Evolutionary conservation across 2,888 invertebrate species (phyloP), one percentile per base, ranked within the genome.

Genomic region (Villa cingulata): DNA sequence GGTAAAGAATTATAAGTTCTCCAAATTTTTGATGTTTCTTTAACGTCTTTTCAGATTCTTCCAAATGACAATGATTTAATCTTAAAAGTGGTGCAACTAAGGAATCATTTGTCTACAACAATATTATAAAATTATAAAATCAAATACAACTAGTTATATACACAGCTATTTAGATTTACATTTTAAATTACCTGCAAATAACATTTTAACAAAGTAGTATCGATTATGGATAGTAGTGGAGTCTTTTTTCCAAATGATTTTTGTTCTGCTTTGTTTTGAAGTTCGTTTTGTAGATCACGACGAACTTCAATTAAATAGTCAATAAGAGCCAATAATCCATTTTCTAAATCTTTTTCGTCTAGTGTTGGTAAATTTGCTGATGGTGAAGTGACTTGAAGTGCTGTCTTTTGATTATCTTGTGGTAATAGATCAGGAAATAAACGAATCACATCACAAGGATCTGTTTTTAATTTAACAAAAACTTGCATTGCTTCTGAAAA

Each of bases 191-290:
- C 89, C 79, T 90, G 86, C 49, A 98, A 74, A 70, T 97, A 98
- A 63, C 97, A 97, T 68, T 97, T 97, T 12, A 98, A 73, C 44
- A 98, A 72, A 1, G 96, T 96, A 0, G 97, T 98, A 64, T 98
- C 98, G 50, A 98, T 94, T 47, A 97, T 86, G 66, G 94, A 92
- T 50, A 95, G 68, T 27, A 88, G 70, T 55, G 81, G 78, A 52
- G 77, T 74, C 46, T 51, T 49, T 50, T 55, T 52, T 23, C 49
- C 52, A 51, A 48, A 50, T 41, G 54, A 49, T 36, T 68, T 64
- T 32, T 59, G 57, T 37, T 64, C 71, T 56, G 57, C 66, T 49
- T 62, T 54, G 55, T 68, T 65, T 5, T 55, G 59, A 9, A 63
- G 59, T 47, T 64, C 68, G 23, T 66, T 68, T 10, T 75, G 74